phyloP scores from a whole-genome alignment of 1,140 invertebrate species.

The Drosophila murphyi region DNA sequence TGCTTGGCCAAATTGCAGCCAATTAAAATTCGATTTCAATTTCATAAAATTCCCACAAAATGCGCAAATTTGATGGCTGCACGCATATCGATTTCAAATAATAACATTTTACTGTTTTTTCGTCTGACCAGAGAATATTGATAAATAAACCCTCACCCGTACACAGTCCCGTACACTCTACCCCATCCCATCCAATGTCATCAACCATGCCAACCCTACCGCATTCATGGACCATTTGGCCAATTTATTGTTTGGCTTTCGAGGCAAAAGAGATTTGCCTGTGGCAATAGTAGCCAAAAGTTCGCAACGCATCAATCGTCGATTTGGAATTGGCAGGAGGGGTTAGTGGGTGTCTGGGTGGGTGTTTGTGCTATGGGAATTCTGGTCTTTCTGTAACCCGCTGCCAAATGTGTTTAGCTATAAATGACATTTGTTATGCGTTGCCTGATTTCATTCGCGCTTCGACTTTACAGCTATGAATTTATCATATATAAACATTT shows the following conservation, averaged over 20 bases:
- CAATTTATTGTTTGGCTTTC: slow-evolving; percentile 71
- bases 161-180: background rate
- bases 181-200: background rate
- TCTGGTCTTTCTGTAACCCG: too few relatives aligned
- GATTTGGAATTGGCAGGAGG: slow-evolving; percentile 40
- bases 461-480: slow-evolving; percentile 58
- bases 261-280: slow-evolving; percentile 36
- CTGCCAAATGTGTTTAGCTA: slow-evolving; percentile 51
- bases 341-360: background rate
- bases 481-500: slow-evolving; percentile 75
- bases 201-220: slow-evolving; percentile 8
- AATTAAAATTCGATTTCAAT: slow-evolving; percentile 44
- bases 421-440: slow-evolving; percentile 73
- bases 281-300: slow-evolving; percentile 49
- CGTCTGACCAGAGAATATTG: slow-evolving; percentile 62
- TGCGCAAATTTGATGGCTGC: background rate
- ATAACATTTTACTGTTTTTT: slow-evolving; percentile 61
- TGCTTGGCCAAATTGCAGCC: slow-evolving; percentile 11
- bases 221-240: slow-evolving; percentile 61
- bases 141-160: slow-evolving; percentile 58
- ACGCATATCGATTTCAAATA: slow-evolving; percentile 62
- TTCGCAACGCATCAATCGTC: slow-evolving; percentile 70
- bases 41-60: background rate
- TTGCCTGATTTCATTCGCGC: slow-evolving; percentile 65
- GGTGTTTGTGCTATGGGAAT: background rate